phyloP scores from a whole-genome alignment of 1,140 invertebrate genomes.

The Araneus ventricosus region DNA sequence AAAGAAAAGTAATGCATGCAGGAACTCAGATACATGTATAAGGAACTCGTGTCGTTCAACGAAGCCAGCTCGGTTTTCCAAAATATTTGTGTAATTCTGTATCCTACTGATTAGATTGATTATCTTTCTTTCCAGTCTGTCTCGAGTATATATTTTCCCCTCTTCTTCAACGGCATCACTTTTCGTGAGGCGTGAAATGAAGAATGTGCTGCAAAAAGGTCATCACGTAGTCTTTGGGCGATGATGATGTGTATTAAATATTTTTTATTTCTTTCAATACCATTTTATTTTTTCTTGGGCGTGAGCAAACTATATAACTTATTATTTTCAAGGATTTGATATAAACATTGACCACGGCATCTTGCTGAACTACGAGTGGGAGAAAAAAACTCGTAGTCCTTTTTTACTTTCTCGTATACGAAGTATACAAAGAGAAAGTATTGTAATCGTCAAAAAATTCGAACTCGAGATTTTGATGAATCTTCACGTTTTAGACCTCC shows the following conservation, averaged over 20 bases:
- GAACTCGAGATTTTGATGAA: too few species aligned
- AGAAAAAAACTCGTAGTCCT: too few species aligned
- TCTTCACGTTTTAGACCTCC: too few species aligned
- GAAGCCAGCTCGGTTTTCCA: background rate
- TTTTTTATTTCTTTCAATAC: background rate
- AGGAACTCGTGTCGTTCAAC: background rate
- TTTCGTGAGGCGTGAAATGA: background rate
- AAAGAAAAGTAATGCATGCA: background rate
- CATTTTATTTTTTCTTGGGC: background rate
- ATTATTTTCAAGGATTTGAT: background rate
- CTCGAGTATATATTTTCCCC: background rate
- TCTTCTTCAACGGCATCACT: background rate
- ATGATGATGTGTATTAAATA: background rate
- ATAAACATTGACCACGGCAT: too few species aligned
- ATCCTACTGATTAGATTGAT: background rate
- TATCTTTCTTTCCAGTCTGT: slow-evolving; percentile 1
- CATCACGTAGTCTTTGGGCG: background rate
- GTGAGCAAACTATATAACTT: too few species aligned
- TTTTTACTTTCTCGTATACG: too few species aligned
- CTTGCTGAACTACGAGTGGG: too few species aligned
- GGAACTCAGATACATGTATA: background rate
- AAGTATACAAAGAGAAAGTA: too few species aligned
- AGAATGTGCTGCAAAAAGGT: background rate
- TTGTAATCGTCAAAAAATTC: too few species aligned
- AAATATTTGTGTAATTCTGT: slow-evolving; percentile 27